Base-by-base conservation (phyloP, 1,140 invertebrate genomes). In the Leguminivora glycinivorella region DNA sequence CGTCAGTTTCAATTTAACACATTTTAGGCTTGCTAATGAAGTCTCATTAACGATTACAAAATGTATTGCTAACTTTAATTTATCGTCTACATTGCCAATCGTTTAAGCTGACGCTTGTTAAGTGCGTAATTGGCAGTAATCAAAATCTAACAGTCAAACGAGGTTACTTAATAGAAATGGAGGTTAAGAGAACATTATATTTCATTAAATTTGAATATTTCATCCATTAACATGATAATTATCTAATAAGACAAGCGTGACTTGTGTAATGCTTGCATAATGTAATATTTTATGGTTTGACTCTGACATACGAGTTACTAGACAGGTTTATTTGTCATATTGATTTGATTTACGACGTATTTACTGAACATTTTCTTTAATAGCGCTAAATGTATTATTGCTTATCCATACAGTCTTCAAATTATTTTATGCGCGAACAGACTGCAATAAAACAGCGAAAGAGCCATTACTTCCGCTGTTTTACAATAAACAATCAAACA, bases 171-270 rank as follows among this genome's bases (percentile, higher is more conserved):
- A 63, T 63, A 29, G n/a, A 63, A 63, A 63, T 31, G 26, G 58
- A 63, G 58, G 58, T 63, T 63, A 63, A n/a, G 58, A 31, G 58
- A 29, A 26, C 58, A 63, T 63, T 63, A 29, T 63, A 63, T 31
- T 17, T 34, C 58, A 63, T 63, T 63, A 63, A 29, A 63, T 63
- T 63, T 29, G 22, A 63, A 63, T 63, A 63, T 63, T 63, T 29
- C n/a, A 63, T 31, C 58, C 25, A 63, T 63, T 63, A 63, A 63
- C n/a, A 29, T 29, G 58, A 29, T 63, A 63, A 34, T 63, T 63
- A 63, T 63, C 25, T 63, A 63, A 63, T 63, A 63, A 63, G n/a
- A 29, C 24, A 63, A 63, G 24, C 58, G 26, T 17, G 5, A 5
- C 58, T 63, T 63, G 29, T 17, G 58, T 34, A 34, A 60, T 60